Percentiles rank a stretch among this genome's conserved stretches.
Evolutionary conservation across 2,797 vertebrate genomes (phyloP).

Genomic region (Lithobates sylvaticus): DNA sequence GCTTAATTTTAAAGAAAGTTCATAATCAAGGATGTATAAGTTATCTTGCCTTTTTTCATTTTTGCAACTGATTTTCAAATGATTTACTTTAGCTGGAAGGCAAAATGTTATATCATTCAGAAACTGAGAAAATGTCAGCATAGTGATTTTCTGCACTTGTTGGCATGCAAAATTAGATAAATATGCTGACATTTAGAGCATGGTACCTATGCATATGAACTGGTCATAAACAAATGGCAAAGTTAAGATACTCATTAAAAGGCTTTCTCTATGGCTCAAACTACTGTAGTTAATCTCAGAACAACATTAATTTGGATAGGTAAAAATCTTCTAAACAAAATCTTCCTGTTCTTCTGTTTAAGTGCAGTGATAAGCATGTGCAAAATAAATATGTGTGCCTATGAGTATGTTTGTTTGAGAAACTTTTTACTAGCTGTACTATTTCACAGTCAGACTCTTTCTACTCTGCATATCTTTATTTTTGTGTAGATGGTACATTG

Average conservation of each 20-base stretch:
- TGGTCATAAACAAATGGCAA: not conserved
- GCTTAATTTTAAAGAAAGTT: no score
- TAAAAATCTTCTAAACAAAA: no score
- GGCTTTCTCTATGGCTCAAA: not conserved
- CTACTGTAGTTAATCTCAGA: not conserved
- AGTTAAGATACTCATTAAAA: not conserved
- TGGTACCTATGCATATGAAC: constrained; percentile 28
- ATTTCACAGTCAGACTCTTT: no score
- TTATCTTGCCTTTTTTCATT: not conserved
- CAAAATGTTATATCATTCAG: constrained; percentile 33
- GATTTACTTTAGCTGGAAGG: constrained; percentile 28
- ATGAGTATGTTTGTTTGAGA: no score
- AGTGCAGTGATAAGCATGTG: not conserved
- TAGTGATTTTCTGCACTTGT: constrained; percentile 37
- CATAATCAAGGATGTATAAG: no score
- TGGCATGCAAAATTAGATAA: constrained; percentile 41
- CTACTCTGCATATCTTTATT: no score
- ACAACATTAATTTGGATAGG: no score
- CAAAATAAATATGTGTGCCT: not conserved
- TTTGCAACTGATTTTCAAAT: constrained; percentile 9
- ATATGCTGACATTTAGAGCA: constrained; percentile 52
- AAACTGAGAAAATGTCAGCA: constrained; percentile 44
- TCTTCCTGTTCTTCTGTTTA: no score
- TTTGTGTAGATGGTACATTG: no score
- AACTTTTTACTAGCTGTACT: no score